phyloP scores from a whole-genome alignment of 2,888 invertebrate genomes.

The Mamestra brassicae region DNA sequence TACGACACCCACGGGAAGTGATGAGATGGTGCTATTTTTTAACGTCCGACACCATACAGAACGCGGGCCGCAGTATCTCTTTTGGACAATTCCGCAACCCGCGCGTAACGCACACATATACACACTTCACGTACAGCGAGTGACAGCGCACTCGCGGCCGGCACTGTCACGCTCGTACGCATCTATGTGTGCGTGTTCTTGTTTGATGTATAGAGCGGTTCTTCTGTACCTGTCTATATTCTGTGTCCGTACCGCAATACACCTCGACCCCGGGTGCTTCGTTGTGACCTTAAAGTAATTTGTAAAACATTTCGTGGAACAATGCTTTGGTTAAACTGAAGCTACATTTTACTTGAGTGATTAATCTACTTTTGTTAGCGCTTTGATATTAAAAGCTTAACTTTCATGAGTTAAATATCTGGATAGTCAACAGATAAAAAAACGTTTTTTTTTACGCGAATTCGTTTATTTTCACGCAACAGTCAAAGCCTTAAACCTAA shows the following conservation, averaged over 20 bases:
- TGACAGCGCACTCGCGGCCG: no score
- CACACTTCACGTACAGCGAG: not conserved
- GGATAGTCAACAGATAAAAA: not conserved
- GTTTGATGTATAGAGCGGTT: not conserved
- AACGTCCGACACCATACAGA: no score
- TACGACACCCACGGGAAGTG: no score
- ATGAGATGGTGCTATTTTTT: no score
- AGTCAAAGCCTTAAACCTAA: not conserved
- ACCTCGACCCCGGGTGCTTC: not conserved
- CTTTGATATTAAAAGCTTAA: conserved; percentile 7
- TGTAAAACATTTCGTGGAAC: conserved; percentile 33
- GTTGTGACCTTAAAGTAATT: conserved; percentile 23
- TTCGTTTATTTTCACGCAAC: not conserved
- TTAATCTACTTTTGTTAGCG: conserved; percentile 32
- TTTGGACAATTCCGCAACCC: no score
- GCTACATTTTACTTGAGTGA: conserved; percentile 19
- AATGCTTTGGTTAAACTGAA: conserved; percentile 26
- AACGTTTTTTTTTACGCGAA: no score
- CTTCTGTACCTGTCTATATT: not conserved
- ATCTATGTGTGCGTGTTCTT: not conserved
- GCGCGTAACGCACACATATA: no score
- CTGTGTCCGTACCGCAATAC: not conserved
- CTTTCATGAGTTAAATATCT: not conserved
- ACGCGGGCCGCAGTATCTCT: no score
- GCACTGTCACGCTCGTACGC: no score